Conservation (phyloP, 2,888 invertebrate genomes). For the Germaria angustata region DNA sequence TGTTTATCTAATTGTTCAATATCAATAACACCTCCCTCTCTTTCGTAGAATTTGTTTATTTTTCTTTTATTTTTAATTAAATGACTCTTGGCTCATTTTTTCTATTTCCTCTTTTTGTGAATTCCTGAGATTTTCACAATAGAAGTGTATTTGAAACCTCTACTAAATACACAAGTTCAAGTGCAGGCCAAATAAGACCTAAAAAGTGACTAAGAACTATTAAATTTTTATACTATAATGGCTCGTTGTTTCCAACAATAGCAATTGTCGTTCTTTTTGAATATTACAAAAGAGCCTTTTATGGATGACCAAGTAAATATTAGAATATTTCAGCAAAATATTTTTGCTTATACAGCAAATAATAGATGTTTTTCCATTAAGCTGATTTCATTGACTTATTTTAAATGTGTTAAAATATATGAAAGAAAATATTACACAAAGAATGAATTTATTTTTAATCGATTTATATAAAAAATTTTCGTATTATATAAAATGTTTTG, state of each 20-base stretch:
- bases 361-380: background rate
- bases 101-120: conserved; percentile 20
- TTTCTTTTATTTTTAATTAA: conserved; percentile 1
- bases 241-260: conserved; percentile 6
- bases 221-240: background rate
- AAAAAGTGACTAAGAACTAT: conserved; percentile 8
- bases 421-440: background rate
- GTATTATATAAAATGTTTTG: background rate
- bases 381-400: background rate
- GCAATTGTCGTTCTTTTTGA: conserved; percentile 6
- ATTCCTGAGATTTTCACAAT: conserved; percentile 5
- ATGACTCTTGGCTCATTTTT: conserved; percentile 14
- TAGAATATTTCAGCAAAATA: conserved; percentile 12
- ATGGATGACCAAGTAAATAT: conserved; percentile 44
- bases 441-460: background rate
- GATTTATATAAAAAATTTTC: background rate
- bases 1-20: conserved; percentile 51
- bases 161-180: conserved; percentile 57
- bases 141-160: conserved; percentile 26
- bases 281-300: conserved; percentile 35
- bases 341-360: background rate
- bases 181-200: conserved; percentile 50
- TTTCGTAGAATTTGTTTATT: conserved; percentile 23
- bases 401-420: background rate
- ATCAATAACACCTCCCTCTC: conserved; percentile 45